phyloP scores from a whole-genome alignment of 2,797 vertebrate genomes.

The Rousettus madagascariensis region DNA sequence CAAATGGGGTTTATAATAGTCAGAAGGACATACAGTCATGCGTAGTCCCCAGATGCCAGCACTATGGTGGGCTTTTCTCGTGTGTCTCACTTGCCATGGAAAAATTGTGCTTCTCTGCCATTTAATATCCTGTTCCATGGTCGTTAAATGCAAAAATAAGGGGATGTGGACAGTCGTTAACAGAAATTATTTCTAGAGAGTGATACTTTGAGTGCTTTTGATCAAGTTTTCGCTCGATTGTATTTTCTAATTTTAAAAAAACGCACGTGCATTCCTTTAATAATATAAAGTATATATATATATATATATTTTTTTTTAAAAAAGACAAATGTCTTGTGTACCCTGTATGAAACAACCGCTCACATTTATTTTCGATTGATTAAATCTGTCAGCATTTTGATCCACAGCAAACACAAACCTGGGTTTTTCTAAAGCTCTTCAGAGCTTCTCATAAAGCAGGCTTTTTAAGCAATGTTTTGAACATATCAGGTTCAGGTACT shows the following conservation, averaged over 20 bases:
- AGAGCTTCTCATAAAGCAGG: conserved; percentile 37
- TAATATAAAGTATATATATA: not conserved
- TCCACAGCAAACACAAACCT: conserved; percentile 45
- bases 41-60: not conserved
- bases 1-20: not conserved
- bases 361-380: conserved; percentile 35
- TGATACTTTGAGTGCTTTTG: not conserved
- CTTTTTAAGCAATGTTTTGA: conserved; percentile 56
- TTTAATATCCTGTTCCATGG: not conserved
- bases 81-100: not conserved
- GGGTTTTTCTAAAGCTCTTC: conserved; percentile 58
- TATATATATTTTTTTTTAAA: not conserved
- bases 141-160: not conserved
- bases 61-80: fast-evolving
- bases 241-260: not conserved
- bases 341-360: not conserved
- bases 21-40: too few relatives aligned
- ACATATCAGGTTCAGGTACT: conserved; percentile 26
- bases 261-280: not conserved
- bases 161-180: not conserved
- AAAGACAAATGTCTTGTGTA: not conserved
- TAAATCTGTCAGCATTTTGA: conserved; percentile 63
- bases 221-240: not conserved
- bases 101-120: not conserved
- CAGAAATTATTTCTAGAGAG: not conserved